Conservation (phyloP, 2,888 invertebrate species). For the Conchocele bisecta region DNA sequence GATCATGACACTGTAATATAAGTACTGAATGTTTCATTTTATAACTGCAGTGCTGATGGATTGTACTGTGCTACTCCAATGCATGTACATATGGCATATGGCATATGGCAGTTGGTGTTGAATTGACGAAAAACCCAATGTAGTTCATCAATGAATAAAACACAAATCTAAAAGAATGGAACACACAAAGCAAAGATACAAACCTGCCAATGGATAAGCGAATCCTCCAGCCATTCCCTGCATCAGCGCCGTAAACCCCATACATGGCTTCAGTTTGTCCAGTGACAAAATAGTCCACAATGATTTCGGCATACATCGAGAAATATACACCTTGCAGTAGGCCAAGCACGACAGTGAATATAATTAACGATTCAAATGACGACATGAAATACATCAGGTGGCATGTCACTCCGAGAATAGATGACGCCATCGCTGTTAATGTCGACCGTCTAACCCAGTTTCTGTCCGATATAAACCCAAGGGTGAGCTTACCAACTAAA, state of each 20-base stretch:
- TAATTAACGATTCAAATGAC: not conserved
- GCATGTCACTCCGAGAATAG: not conserved
- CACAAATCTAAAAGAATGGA: too few species aligned
- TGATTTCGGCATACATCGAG: not conserved
- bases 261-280: not conserved
- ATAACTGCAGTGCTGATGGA: too few species aligned
- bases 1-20: too few species aligned
- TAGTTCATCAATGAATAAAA: too few species aligned
- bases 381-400: not conserved
- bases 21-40: too few species aligned
- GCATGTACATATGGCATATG: too few species aligned
- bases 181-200: too few species aligned
- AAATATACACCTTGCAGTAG: conserved; percentile 1
- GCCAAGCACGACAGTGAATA: not conserved
- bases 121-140: too few species aligned
- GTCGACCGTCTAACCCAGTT: not conserved
- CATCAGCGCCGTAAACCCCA: not conserved
- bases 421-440: not conserved
- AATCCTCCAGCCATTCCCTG: not conserved
- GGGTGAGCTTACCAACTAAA: not conserved
- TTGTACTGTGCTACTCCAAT: too few species aligned
- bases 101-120: too few species aligned
- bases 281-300: conserved; percentile 7
- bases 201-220: not conserved
- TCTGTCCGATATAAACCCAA: conserved; percentile 10